These are phyloP conservation scores for Diachasma alloeum DNA, from an alignment of 1,140 invertebrate species.

Conservation along the genomic window DNA sequence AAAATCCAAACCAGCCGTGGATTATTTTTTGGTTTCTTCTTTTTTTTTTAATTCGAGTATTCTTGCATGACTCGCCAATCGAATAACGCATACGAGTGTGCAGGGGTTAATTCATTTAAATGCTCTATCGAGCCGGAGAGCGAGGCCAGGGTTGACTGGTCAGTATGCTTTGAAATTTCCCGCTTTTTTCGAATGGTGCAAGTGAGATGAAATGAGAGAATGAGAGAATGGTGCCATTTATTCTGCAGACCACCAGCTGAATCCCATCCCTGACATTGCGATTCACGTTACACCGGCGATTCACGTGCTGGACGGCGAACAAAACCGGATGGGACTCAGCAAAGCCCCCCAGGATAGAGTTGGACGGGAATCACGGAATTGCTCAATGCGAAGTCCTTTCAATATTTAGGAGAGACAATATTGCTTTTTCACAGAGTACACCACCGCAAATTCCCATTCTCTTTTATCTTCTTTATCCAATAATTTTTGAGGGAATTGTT, in stretches of 20 bases:
- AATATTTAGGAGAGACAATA: slow-evolving; percentile 9
- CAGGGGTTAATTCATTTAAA: slow-evolving; percentile 32
- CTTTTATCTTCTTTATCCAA: not conserved
- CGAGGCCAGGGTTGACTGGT: slow-evolving; percentile 10
- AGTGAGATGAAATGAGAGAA: not conserved
- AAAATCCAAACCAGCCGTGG: not conserved
- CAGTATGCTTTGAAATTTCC: slow-evolving; percentile 5
- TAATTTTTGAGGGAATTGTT: too few relatives aligned
- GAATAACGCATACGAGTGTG: slow-evolving; percentile 25
- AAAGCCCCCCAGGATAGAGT: not conserved
- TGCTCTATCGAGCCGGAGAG: slow-evolving; percentile 29
- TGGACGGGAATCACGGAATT: not conserved
- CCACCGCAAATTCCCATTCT: not conserved
- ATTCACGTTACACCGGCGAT: slow-evolving; percentile 16
- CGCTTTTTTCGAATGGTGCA: not conserved
- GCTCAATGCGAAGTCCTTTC: not conserved
- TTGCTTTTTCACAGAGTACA: not conserved
- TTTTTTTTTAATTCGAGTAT: not conserved
- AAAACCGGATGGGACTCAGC: not conserved
- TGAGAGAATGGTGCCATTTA: slow-evolving; percentile 11
- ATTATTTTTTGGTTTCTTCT: not conserved
- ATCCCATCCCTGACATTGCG: slow-evolving; percentile 8
- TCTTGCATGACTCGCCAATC: slow-evolving; percentile 1
- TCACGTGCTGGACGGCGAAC: not conserved
- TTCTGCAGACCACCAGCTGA: not conserved